phyloP scores from a whole-genome alignment of 2,888 invertebrate species.

The Lepidocyrtinus sp. region DNA sequence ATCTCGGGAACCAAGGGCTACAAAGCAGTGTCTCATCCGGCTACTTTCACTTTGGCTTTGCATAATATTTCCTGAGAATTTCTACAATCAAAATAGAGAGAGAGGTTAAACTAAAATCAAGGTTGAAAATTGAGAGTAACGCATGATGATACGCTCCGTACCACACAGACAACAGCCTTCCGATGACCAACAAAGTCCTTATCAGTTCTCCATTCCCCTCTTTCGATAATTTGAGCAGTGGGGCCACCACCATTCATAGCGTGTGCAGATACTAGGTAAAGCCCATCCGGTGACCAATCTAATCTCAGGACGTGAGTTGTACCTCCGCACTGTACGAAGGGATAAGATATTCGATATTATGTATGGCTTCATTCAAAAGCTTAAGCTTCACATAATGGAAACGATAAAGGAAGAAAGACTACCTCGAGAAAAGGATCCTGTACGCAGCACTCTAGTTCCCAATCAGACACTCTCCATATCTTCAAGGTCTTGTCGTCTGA shows the following conservation, averaged over 20 bases:
- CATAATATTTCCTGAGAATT: slow-evolving; percentile 91
- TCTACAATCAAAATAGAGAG: slow-evolving; percentile 74
- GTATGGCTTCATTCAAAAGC: neutral
- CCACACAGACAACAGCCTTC: slow-evolving; percentile 96
- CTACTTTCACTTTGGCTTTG: slow-evolving; percentile 41
- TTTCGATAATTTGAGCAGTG: slow-evolving; percentile 95
- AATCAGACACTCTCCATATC: slow-evolving; percentile 96
- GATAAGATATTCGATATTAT: neutral
- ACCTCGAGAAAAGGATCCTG: slow-evolving; percentile 91
- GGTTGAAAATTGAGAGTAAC: neutral
- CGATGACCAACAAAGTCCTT: slow-evolving; percentile 98
- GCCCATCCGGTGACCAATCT: slow-evolving; percentile 98
- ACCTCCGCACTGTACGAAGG: slow-evolving; percentile 76
- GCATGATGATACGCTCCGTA: slow-evolving; percentile 71
- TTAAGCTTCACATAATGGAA: slow-evolving; percentile 1
- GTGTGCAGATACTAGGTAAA: slow-evolving; percentile 96
- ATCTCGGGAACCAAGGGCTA: slow-evolving; percentile 95
- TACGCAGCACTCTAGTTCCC: slow-evolving; percentile 90
- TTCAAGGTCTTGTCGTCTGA: slow-evolving; percentile 95
- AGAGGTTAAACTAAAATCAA: slow-evolving; percentile 12
- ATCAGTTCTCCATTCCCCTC: slow-evolving; percentile 94
- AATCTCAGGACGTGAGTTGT: slow-evolving; percentile 94
- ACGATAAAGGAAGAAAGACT: no score
- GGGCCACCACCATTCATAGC: slow-evolving; percentile 99
- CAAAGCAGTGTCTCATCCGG: slow-evolving; percentile 78